Evolutionary conservation across 2,888 invertebrate genomes (phyloP).

Genomic region (Oscheius sp.): DNA sequence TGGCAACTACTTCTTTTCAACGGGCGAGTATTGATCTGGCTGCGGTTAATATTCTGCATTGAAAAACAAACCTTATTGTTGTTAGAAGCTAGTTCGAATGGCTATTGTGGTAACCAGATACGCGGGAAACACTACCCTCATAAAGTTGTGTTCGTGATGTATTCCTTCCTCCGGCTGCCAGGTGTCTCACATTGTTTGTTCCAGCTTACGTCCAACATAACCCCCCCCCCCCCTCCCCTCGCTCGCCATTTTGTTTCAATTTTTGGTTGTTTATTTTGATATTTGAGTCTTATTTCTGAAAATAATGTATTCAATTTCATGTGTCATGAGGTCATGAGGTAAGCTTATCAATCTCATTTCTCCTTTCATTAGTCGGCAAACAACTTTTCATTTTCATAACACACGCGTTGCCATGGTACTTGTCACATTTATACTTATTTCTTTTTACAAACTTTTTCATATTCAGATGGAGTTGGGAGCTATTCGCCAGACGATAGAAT

Average conservation of each 20-base stretch:
- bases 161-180: not conserved
- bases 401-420: not conserved
- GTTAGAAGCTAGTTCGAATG: too few relatives aligned
- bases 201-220: not conserved
- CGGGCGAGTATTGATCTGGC: too few relatives aligned
- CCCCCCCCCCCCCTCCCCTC: not conserved
- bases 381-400: not conserved
- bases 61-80: too few relatives aligned
- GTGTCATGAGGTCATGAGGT: not conserved
- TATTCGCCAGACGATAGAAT: conserved; percentile 39
- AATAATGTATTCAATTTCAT: not conserved
- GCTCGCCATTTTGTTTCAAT: not conserved
- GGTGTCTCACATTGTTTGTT: conserved; percentile 2
- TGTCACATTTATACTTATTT: not conserved
- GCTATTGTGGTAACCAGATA: too few relatives aligned
- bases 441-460: too few relatives aligned
- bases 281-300: not conserved
- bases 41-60: too few relatives aligned
- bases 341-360: not conserved
- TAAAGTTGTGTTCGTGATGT: not conserved
- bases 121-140: too few relatives aligned
- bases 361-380: too few relatives aligned
- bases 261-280: not conserved
- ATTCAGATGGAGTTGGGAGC: conserved; percentile 34
- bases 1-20: too few relatives aligned